Base-by-base conservation (phyloP, 2,113 vertebrate species). In the Ivindomyrus marchei region DNA sequence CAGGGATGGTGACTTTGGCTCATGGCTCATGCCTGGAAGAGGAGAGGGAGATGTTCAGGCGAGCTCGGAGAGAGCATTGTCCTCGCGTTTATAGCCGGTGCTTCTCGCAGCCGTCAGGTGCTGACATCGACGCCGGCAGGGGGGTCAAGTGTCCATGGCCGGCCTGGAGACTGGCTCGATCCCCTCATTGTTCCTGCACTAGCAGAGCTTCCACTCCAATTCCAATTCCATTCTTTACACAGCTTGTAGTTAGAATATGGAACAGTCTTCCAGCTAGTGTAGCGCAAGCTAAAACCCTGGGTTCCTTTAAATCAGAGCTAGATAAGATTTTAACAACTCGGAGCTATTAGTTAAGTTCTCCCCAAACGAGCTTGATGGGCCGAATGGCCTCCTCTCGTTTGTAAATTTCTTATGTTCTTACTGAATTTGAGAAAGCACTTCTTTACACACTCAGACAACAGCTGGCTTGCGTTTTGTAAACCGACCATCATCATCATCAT, bases 1-100 rank as follows among this genome's bases (percentile, higher is more conserved):
- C 99, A 99, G 95, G 83, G 98, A 99, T 97, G 98, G 98, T 93
- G 98, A 98, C 97, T 99, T 99, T 97, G 98, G 97, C 97, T 99
- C 98, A 99, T 99, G 98, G 98, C 98, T 99, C 98, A 99, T 99
- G 97, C 98, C 98, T 99, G 96, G 58, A 93, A 42, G 96, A 90
- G 89, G 95, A 94, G 92, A 95, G 94, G 91, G 66, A 70, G 17
- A 52, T 0, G 70, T 50, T 53, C 31, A 53, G 83, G 39, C 42
- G 21, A 24, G 42, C 42, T 15, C 66, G 42, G 8, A 24, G 45
- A 24, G 45, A 19, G 19, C 39, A 10, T 13, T 85, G 83, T 9
- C 83, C 24, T 21, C 21, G 1, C 45, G 17, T 45, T 45, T 24
- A 83, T 24, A 21, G 77, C 5, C 2, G 13, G 31, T 45, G 31